Evolutionary conservation across 2,113 vertebrate species (phyloP), one percentile per base, ranked within the genome.

Genomic region (Sclerurus mexicanus): DNA sequence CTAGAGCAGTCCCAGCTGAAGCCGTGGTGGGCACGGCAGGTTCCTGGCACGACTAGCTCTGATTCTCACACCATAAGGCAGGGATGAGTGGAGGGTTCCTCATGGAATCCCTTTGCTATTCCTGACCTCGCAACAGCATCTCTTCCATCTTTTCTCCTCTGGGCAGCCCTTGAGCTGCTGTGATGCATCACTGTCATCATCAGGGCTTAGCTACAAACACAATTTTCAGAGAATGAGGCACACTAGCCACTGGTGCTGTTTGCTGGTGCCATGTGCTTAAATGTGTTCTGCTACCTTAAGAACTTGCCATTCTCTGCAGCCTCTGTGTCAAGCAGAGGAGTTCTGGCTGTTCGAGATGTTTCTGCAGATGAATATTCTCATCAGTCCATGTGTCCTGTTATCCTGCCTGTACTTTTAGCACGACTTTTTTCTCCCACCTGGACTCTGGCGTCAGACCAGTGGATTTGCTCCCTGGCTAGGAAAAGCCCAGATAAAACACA

Each of bases 321-420:
- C 30, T 81, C 18, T 76, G 16, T 56, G 19, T 72, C 85, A 76
- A 47, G 49, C n/a, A 55, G 77, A 81, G 74, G 55, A 59, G 59
- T 82, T 55, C 12, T 37, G 69, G 22, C 56, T 90, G 49, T 68
- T 87, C 0, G 4, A 35, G 74, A 39, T 76, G 64, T 77, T 89
- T n/a, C 58, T 2, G 17, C 21, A 44, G 64, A 50, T 2, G 4
- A 72, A 39, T 91, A 19, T 0, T 0, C 33, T 87, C 0, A 0
- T 50, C 44, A 68, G 11, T 82, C 75, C 33, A 10, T 37, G 37
- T 47, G 13, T 55, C 60, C 60, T 0, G 0, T 72, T 63, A 19
- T 6, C 44, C 66, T 69, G 15, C 55, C 49, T 0, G 0, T 58
- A 28, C 23, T 12, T 69, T 75, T 82, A 31, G 56, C 35, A 87